Evolutionary conservation across 2,113 vertebrate species (phyloP).

Genomic region (Oryzias melastigma): DNA sequence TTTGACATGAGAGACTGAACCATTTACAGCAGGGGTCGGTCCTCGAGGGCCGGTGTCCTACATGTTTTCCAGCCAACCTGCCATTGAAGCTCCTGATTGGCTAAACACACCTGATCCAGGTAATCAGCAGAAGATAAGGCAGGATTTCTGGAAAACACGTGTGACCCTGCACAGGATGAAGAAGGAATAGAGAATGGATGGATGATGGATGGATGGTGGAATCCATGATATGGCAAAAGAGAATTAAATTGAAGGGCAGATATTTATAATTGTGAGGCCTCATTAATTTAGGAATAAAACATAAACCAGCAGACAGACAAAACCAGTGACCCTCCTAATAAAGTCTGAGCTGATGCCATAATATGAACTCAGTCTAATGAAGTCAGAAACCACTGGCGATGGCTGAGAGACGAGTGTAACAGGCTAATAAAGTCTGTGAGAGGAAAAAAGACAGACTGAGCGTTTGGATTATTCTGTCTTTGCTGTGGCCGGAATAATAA

Average conservation of each 20-base stretch:
- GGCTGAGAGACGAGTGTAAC: conserved; percentile 13
- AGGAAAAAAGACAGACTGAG: conserved; percentile 9
- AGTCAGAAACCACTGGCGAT: conserved; percentile 35
- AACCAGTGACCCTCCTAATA: conserved; percentile 58
- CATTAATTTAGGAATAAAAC: neutral
- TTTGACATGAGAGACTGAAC: too few species aligned
- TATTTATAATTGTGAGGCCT: neutral
- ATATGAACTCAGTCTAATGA: conserved; percentile 55
- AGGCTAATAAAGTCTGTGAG: neutral
- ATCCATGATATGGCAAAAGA: too few species aligned
- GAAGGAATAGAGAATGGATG: too few species aligned
- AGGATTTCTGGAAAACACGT: too few species aligned
- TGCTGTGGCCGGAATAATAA: conserved; percentile 48
- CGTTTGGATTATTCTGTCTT: conserved; percentile 47
- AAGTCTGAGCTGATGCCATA: conserved; percentile 46
- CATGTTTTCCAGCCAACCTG: too few species aligned
- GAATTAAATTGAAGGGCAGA: neutral
- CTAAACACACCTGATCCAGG: too few species aligned
- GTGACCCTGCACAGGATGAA: too few species aligned
- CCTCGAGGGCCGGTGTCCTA: too few species aligned
- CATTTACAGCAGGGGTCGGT: too few species aligned
- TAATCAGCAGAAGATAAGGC: too few species aligned
- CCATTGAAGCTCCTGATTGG: too few species aligned
- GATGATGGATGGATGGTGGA: too few species aligned
- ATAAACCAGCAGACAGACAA: conserved; percentile 52